phyloP scores from a whole-genome alignment of 2,888 invertebrate genomes.

The Hypomecis atomaria region DNA sequence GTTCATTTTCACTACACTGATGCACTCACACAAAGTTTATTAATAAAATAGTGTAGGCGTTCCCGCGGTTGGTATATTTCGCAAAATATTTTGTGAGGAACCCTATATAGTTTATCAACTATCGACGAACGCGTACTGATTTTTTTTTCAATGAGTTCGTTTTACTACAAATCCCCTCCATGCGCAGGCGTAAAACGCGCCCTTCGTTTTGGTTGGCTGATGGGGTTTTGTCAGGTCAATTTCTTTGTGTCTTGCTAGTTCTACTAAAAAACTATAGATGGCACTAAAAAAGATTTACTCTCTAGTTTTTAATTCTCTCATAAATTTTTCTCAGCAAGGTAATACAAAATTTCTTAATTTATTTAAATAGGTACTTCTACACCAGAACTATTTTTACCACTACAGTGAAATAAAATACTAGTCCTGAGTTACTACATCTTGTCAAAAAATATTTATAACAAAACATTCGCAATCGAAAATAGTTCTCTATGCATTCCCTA shows the following conservation, averaged over 20 bases:
- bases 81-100: constrained; percentile 45
- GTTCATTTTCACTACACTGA: constrained; percentile 81
- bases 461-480: too few species aligned
- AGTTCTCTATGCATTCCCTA: background rate
- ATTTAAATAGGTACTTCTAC: too few species aligned
- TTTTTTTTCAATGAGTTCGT: constrained; percentile 56
- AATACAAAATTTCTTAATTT: too few species aligned
- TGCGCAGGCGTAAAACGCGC: constrained; percentile 75
- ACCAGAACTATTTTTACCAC: too few species aligned
- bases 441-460: too few species aligned
- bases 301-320: too few species aligned
- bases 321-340: too few species aligned
- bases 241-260: constrained; percentile 34
- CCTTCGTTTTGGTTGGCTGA: constrained; percentile 58
- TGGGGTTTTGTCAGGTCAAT: constrained; percentile 39
- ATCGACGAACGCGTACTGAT: constrained; percentile 67
- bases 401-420: too few species aligned
- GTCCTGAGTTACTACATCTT: too few species aligned
- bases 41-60: constrained; percentile 73
- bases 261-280: constrained; percentile 40
- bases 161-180: constrained; percentile 68
- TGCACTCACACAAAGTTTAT: constrained; percentile 73
- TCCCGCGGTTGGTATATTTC: constrained; percentile 57
- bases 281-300: too few species aligned
- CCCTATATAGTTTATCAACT: constrained; percentile 44